These are phyloP conservation scores for Corythornis cristatus DNA, from an alignment of 2,113 vertebrate genomes.

Conservation along the genomic window DNA sequence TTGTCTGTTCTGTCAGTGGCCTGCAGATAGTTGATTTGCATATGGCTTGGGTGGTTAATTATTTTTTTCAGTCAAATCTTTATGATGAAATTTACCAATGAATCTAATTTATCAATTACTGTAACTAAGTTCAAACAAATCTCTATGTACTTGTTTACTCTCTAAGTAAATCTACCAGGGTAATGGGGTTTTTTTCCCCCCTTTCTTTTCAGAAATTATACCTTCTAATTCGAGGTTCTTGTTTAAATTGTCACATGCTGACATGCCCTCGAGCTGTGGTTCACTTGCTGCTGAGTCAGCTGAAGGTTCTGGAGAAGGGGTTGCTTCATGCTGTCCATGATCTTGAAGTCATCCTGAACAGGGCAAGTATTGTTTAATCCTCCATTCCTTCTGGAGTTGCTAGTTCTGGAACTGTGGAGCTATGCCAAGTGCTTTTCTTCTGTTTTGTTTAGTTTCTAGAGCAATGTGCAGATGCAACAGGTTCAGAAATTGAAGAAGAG, in stretches of 20 bases:
- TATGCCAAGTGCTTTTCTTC: neutral
- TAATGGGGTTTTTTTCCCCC: neutral
- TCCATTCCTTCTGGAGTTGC: neutral
- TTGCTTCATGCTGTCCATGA: constrained; percentile 85
- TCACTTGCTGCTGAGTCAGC: constrained; percentile 87
- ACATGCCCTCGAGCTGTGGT: constrained; percentile 85
- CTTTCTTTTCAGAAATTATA: constrained; percentile 79
- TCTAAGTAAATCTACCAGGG: neutral
- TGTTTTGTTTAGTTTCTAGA: constrained; percentile 81
- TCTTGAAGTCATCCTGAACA: constrained; percentile 79
- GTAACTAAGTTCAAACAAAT: neutral
- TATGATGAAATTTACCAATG: neutral
- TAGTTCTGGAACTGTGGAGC: neutral
- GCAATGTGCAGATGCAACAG: constrained; percentile 75
- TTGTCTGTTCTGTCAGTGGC: neutral
- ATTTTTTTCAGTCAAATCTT: neutral
- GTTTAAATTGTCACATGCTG: constrained; percentile 87
- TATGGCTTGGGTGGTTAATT: neutral
- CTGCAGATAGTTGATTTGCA: neutral
- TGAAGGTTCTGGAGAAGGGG: constrained; percentile 86
- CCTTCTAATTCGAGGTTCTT: constrained; percentile 89
- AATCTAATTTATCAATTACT: neutral
- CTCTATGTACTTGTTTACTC: neutral
- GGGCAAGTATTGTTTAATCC: constrained; percentile 72
- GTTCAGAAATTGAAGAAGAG: constrained; percentile 81